These are phyloP conservation scores for Mohoua ochrocephala DNA, from an alignment of 2,113 vertebrate genomes.

Conservation along the genomic window DNA sequence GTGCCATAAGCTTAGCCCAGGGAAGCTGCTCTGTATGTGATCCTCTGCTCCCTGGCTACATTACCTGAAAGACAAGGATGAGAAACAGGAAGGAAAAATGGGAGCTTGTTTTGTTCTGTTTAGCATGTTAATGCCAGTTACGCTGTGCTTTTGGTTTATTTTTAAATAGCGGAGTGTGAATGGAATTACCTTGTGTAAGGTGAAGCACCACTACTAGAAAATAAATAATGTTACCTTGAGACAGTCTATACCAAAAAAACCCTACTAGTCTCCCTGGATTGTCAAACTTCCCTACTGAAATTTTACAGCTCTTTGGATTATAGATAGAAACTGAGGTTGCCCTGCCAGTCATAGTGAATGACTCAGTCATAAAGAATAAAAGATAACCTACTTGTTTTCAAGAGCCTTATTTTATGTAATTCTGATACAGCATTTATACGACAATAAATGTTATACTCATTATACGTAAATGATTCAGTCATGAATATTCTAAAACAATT, in stretches of 20 bases:
- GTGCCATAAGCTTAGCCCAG: not conserved
- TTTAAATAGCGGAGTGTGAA: not conserved
- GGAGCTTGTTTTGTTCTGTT: not conserved
- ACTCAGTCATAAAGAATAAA: not conserved
- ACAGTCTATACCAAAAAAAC: fast-evolving
- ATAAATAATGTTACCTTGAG: not conserved
- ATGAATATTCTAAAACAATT: not conserved
- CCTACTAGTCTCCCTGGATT: too few species aligned
- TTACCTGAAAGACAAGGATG: not conserved
- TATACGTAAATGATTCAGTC: not conserved
- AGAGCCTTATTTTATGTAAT: not conserved
- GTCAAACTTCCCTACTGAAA: not conserved
- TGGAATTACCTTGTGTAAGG: not conserved
- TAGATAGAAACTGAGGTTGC: not conserved
- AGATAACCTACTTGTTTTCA: not conserved
- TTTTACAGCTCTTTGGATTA: not conserved
- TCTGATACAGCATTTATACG: not conserved
- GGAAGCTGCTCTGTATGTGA: not conserved
- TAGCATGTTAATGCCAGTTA: not conserved
- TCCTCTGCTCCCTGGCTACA: not conserved
- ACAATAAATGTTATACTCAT: not conserved
- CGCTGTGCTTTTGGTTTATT: not conserved
- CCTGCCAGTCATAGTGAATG: not conserved
- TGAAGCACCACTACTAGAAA: not conserved
- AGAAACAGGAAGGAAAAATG: not conserved